phyloP scores from a whole-genome alignment of 2,797 vertebrate species.

The Propithecus perrieri region DNA sequence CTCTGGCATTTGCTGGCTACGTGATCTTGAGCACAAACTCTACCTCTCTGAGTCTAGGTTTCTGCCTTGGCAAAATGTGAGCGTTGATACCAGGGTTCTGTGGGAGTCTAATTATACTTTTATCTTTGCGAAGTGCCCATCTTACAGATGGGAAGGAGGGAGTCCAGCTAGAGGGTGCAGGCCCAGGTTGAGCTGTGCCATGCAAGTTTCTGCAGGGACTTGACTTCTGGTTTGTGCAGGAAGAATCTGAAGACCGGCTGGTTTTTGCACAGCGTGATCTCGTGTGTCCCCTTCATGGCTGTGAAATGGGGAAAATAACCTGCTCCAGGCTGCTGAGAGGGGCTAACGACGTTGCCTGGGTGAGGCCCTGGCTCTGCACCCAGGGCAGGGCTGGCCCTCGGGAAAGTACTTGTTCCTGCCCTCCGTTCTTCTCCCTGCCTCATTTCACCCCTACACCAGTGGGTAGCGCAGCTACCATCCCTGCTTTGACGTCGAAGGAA shows the following conservation, averaged over 20 bases:
- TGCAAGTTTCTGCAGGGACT: neutral
- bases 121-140: neutral
- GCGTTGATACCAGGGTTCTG: neutral
- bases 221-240: neutral
- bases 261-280: neutral
- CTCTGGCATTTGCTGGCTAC: neutral
- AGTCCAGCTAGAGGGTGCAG: neutral
- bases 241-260: neutral
- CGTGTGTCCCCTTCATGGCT: neutral
- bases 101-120: neutral
- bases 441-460: neutral
- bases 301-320: neutral
- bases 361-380: neutral
- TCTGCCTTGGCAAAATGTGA: neutral
- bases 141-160: neutral
- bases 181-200: neutral
- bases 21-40: neutral
- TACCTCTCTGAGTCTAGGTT: neutral
- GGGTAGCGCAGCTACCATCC: neutral
- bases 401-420: neutral
- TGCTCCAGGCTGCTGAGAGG: neutral
- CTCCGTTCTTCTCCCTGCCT: neutral
- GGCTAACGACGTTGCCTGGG: accelerated
- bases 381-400: neutral
- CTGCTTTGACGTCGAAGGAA: neutral